These are phyloP conservation scores for Drosophila hamatofila DNA, from an alignment of 2,888 invertebrate species.

Conservation along the genomic window DNA sequence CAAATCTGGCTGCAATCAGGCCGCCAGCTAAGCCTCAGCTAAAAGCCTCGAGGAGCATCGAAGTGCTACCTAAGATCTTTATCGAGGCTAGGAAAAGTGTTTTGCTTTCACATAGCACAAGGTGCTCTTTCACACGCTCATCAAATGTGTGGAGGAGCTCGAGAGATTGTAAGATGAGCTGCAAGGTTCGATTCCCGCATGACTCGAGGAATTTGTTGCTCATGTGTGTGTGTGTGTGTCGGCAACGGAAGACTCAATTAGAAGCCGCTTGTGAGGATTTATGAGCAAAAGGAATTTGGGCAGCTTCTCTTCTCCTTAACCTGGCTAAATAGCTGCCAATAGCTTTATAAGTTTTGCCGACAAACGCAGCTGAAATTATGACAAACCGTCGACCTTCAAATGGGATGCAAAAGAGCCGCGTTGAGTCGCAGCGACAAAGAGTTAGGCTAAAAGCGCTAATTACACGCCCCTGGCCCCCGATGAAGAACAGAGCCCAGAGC, in stretches of 20 bases:
- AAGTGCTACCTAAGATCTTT: conserved; percentile 61
- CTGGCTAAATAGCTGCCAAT: conserved; percentile 77
- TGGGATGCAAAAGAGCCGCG: conserved; percentile 66
- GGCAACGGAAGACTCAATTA: conserved; percentile 79
- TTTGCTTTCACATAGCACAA: conserved; percentile 46
- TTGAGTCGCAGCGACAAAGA: conserved; percentile 56
- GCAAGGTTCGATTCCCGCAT: conserved; percentile 35
- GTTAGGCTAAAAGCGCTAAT: conserved; percentile 84
- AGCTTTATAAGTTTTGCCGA: conserved; percentile 70
- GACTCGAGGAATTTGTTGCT: conserved; percentile 73
- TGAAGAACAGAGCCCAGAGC: conserved; percentile 3
- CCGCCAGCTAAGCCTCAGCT: conserved; percentile 39
- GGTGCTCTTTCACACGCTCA: conserved; percentile 79
- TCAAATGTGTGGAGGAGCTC: conserved; percentile 57
- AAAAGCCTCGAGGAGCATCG: conserved; percentile 53
- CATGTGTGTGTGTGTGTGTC: conserved; percentile 31
- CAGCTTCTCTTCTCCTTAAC: conserved; percentile 29
- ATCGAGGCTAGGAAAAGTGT: conserved; percentile 55
- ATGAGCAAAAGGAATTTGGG: conserved; percentile 76
- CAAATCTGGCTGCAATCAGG: conserved; percentile 46
- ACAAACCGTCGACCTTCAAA: conserved; percentile 76
- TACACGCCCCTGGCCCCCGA: conserved; percentile 63
- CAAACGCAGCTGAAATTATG: conserved; percentile 55
- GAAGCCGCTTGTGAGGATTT: conserved; percentile 68
- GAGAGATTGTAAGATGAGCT: conserved; percentile 57